These are phyloP conservation scores for Acomys russatus DNA, from an alignment of 2,797 vertebrate genomes.

Conservation along the genomic window DNA sequence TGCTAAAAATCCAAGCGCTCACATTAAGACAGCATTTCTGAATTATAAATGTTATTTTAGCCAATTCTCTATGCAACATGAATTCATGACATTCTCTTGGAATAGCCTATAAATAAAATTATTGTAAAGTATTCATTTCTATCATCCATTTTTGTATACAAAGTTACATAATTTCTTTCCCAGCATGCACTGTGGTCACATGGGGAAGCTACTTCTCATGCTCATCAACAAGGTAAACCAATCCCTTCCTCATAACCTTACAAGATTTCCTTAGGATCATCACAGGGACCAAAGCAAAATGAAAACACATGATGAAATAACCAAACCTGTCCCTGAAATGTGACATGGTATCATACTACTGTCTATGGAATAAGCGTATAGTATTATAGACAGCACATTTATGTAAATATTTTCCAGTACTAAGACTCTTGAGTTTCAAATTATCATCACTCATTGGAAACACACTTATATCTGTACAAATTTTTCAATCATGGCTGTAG, in stretches of 20 bases:
- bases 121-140: not conserved
- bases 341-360: not conserved
- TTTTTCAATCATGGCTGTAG: not conserved
- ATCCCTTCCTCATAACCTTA: slow-evolving; percentile 12
- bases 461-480: not conserved
- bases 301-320: not conserved
- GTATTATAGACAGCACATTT: not conserved
- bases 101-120: not conserved
- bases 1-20: not conserved
- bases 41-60: slow-evolving; percentile 7
- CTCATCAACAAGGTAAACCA: not conserved
- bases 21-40: not conserved
- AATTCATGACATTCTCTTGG: not conserved
- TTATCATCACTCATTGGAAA: not conserved
- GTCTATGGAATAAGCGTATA: not conserved
- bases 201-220: not conserved
- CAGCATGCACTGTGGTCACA: not conserved
- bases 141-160: not conserved
- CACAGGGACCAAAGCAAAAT: not conserved
- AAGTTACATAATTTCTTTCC: not conserved
- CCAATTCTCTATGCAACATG: not conserved
- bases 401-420: slow-evolving; percentile 25
- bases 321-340: not conserved
- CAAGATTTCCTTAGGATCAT: not conserved
- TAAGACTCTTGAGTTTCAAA: not conserved